phyloP scores from a whole-genome alignment of 2,797 vertebrate genomes.

The Diplodus puntazzo region DNA sequence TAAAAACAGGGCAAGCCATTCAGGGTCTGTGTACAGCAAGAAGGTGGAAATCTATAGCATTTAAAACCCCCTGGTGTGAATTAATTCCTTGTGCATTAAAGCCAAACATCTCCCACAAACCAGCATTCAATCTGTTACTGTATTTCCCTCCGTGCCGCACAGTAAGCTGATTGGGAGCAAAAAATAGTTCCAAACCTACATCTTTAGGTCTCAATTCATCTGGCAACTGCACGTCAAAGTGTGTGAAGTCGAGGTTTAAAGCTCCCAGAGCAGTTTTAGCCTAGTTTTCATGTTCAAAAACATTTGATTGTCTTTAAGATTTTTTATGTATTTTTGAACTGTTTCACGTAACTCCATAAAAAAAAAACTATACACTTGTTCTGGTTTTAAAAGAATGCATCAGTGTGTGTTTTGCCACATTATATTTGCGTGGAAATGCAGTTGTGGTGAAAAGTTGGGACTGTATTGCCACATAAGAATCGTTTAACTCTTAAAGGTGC shows the following conservation, averaged over 20 bases:
- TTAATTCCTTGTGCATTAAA: slow-evolving; percentile 73
- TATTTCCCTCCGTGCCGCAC: slow-evolving; percentile 26
- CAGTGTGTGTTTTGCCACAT: neutral
- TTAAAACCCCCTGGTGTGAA: slow-evolving; percentile 52
- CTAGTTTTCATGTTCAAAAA: neutral
- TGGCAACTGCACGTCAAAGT: slow-evolving; percentile 14
- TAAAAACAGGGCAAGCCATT: slow-evolving; percentile 65
- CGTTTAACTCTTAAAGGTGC: neutral
- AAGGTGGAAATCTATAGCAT: slow-evolving; percentile 67
- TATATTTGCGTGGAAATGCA: neutral
- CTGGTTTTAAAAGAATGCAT: neutral
- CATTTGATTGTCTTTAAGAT: slow-evolving; percentile 2
- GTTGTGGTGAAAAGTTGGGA: neutral
- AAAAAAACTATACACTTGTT: no score
- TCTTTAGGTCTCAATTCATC: slow-evolving; percentile 61
- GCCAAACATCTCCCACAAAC: slow-evolving; percentile 55
- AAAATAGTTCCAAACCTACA: slow-evolving; percentile 59
- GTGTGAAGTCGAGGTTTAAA: neutral
- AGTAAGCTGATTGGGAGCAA: slow-evolving; percentile 66
- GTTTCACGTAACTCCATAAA: neutral
- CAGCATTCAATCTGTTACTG: slow-evolving; percentile 69
- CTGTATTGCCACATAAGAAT: neutral
- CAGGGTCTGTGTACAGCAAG: slow-evolving; percentile 40
- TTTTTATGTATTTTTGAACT: neutral
- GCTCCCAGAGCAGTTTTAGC: neutral